Evolutionary conservation across 2,113 vertebrate genomes (phyloP), one percentile per base, ranked within the genome.

Genomic region (Otocyon megalotis): DNA sequence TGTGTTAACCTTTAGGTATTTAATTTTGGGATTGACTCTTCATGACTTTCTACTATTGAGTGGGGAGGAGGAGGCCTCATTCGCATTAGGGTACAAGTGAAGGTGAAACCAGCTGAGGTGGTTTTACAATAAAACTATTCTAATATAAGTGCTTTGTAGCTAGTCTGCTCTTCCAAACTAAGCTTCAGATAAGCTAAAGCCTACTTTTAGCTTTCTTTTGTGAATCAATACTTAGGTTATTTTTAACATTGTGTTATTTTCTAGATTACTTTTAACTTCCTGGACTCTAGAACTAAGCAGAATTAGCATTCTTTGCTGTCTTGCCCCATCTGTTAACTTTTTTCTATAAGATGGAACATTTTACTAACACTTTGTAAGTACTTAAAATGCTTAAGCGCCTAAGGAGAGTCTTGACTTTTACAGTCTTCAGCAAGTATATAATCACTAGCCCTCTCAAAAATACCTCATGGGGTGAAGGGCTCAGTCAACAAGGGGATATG

Each of bases 221-320:
- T 85, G 48, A 96, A 56, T 95, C 20, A 82, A 20, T 26, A 85
- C 20, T 93, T 65, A 58, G 6, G 67, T 60, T 20, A 50, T 82
- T 88, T 74, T 79, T 62, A 88, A 83, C 28, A 72, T 8, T 43
- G 32, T 92, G 54, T 65, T 76, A 79, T 65, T 79, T 94, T 86
- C 43, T 86, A 82, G 79, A 82, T 86, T 77, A 72, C 22, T 72
- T 93, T 95, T 84, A 90, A 97, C 53, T 92, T 86, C 19, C 74
- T 88, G 37, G 80, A 92, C 72, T 95, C 32, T 89, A 65, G 60
- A 96, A 88, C 30, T 74, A 95, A 86, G 58, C 83, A 94, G 74
- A 92, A 86, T 81, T 69, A 84, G 37, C 53, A 65, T 88, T 72
- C 54, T 90, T 79, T 67, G 28, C 83, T 84, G 19, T 11, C 43